phyloP scores from a whole-genome alignment of 2,113 vertebrate species.

The Chlorodrepanis virens region DNA sequence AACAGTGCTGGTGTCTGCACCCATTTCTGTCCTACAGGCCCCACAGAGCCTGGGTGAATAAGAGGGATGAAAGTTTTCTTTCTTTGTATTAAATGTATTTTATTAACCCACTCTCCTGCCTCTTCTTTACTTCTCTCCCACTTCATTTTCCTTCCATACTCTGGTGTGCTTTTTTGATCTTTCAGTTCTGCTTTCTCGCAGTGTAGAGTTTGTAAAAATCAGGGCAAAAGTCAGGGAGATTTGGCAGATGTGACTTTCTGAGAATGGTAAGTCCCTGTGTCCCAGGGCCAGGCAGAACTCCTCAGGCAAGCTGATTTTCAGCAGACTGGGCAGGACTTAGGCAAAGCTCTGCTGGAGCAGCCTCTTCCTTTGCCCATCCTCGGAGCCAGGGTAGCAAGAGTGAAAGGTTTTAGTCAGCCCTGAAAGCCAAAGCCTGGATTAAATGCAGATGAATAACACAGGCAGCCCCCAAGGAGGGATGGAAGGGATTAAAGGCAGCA shows the following conservation, averaged over 20 bases:
- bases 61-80: background rate
- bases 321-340: background rate
- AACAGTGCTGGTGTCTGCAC: background rate
- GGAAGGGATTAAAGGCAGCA: background rate
- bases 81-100: background rate
- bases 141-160: background rate
- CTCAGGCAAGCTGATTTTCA: background rate
- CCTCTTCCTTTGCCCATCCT: background rate
- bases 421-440: background rate
- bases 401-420: background rate
- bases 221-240: conserved; percentile 22
- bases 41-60: accelerated
- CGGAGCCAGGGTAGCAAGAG: background rate
- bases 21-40: background rate
- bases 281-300: conserved; percentile 21
- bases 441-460: background rate
- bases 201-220: background rate
- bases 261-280: background rate
- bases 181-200: background rate
- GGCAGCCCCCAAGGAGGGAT: background rate
- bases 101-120: background rate
- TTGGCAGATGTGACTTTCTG: background rate
- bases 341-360: background rate
- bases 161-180: background rate
- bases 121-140: background rate